Conservation (phyloP, 2,888 invertebrate genomes). For the Carcina quercana region DNA sequence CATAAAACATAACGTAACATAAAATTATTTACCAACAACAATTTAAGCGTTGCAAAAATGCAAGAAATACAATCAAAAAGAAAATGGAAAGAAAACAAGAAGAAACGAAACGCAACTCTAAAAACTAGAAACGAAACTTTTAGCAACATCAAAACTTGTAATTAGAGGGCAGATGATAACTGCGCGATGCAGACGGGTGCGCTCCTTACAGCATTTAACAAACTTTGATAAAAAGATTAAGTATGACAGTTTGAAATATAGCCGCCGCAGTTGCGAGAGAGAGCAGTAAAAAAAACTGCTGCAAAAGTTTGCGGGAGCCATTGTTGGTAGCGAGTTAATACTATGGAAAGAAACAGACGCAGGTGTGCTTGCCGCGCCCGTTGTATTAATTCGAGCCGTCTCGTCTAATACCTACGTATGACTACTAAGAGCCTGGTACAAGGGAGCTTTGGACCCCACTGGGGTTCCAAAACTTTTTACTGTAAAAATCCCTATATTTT, state of each 20-base stretch:
- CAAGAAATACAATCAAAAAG: no score
- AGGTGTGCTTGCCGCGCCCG: conserved; percentile 51
- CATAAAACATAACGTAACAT: no score
- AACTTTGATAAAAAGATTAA: conserved; percentile 75
- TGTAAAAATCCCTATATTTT: no score
- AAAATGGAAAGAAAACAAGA: no score
- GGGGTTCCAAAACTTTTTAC: no score
- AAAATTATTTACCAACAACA: no score
- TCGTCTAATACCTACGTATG: conserved; percentile 65
- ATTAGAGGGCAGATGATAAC: conserved; percentile 61
- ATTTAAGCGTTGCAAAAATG: no score
- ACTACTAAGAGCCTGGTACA: no score
- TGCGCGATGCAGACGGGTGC: conserved; percentile 58
- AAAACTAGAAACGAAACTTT: neutral
- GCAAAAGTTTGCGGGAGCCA: conserved; percentile 60
- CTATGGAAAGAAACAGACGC: conserved; percentile 67
- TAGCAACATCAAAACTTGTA: conserved; percentile 37
- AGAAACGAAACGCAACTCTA: no score
- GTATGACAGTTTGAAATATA: conserved; percentile 74
- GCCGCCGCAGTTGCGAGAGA: conserved; percentile 58
- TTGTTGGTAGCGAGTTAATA: conserved; percentile 68
- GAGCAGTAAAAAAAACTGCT: conserved; percentile 63
- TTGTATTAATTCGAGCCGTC: conserved; percentile 65
- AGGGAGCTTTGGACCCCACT: no score
- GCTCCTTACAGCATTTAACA: conserved; percentile 61